A percentile compares a stretch with the other conserved stretches of the same genome.
phyloP scores from a whole-genome alignment of 1,140 invertebrate species.

The Heliconius hermathena region DNA sequence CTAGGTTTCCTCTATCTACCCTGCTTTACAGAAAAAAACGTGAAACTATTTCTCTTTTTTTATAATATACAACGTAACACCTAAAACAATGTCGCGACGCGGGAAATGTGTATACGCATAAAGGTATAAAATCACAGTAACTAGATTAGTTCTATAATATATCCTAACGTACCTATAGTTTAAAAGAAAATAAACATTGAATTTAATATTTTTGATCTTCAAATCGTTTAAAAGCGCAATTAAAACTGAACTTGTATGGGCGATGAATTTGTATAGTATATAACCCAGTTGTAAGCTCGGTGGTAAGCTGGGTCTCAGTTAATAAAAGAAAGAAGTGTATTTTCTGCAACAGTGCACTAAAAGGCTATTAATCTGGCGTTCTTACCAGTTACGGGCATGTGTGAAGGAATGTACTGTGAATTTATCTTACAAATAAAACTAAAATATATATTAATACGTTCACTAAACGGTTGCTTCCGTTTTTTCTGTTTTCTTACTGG shows the following conservation, averaged over 20 bases:
- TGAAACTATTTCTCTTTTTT: no score
- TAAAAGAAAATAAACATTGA: background rate
- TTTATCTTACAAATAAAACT: conserved; percentile 9
- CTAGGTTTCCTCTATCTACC: no score
- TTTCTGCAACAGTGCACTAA: conserved; percentile 10
- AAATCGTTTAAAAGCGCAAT: background rate
- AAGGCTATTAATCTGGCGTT: conserved; percentile 11
- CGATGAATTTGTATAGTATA: background rate
- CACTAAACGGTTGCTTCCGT: background rate
- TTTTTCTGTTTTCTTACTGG: no score
- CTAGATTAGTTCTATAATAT: no score
- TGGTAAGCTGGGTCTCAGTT: background rate
- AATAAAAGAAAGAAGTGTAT: conserved; percentile 7
- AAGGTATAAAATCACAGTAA: no score
- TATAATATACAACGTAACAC: no score
- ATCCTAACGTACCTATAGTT: no score
- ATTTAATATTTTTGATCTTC: background rate
- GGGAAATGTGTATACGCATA: no score
- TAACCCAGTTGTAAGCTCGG: background rate
- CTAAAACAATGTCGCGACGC: no score
- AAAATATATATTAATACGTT: background rate
- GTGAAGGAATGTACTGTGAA: conserved; percentile 4
- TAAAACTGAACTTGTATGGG: background rate
- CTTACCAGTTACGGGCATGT: conserved; percentile 1
- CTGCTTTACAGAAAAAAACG: no score